Evolutionary conservation across 2,888 invertebrate genomes (phyloP).

Genomic region (Smittia sp.): DNA sequence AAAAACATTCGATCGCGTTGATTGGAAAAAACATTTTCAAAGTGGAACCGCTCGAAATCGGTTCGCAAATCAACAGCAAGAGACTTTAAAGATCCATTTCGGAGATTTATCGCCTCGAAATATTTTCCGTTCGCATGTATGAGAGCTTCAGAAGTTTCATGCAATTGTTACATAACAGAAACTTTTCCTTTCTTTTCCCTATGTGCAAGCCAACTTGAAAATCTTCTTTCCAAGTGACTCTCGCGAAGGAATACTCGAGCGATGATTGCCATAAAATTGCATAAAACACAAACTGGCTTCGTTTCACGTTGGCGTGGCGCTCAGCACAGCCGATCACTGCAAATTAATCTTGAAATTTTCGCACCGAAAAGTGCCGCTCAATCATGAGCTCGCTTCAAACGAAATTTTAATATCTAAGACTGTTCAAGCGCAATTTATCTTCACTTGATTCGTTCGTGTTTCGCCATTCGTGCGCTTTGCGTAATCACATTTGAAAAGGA

Average conservation of each 20-base stretch:
- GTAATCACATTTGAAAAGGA: too few relatives aligned
- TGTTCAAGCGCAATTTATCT: too few relatives aligned
- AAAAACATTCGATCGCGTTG: neutral
- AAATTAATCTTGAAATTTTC: too few relatives aligned
- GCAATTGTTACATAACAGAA: conserved; percentile 32
- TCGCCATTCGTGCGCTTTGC: too few relatives aligned
- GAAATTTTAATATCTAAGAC: too few relatives aligned
- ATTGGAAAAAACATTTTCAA: neutral
- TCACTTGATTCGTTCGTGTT: too few relatives aligned
- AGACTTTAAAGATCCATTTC: neutral
- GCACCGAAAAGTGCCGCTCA: too few relatives aligned
- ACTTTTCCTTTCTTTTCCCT: conserved; percentile 31
- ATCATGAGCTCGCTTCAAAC: too few relatives aligned
- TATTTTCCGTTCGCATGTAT: neutral
- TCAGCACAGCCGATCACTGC: too few relatives aligned
- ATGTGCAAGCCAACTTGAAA: neutral
- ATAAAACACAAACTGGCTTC: too few relatives aligned
- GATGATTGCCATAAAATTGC: neutral
- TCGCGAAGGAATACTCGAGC: neutral
- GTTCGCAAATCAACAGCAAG: neutral
- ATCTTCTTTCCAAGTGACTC: neutral
- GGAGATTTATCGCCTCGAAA: conserved; percentile 25
- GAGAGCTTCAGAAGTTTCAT: conserved; percentile 34
- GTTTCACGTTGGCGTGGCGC: too few relatives aligned
- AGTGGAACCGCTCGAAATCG: neutral